Evolutionary conservation across 2,888 invertebrate genomes (phyloP).

Genomic region (Psylliodes chrysocephalus): DNA sequence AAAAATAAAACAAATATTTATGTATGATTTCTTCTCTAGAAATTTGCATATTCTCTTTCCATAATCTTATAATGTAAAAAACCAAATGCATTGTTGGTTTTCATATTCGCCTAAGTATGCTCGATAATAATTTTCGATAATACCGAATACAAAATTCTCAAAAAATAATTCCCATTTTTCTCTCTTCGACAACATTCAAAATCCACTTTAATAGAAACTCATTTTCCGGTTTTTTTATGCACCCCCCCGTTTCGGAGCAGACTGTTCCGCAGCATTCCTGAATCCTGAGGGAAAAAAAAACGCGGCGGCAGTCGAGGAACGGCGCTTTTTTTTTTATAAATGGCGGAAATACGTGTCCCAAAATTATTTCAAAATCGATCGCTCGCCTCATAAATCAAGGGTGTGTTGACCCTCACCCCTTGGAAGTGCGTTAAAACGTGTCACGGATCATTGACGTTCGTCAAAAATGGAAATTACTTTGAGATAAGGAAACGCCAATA

Average conservation of each 20-base stretch:
- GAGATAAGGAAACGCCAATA: too few relatives aligned
- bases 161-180: background rate
- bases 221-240: constrained; percentile 14
- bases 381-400: constrained; percentile 41
- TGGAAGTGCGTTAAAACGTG: constrained; percentile 38
- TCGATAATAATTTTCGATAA: too few relatives aligned
- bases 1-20: too few relatives aligned
- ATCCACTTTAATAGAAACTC: constrained; percentile 11
- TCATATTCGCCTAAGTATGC: too few relatives aligned
- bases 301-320: constrained; percentile 5
- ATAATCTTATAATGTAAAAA: too few relatives aligned
- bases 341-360: constrained; percentile 42
- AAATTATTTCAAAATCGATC: constrained; percentile 46
- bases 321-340: constrained; percentile 39
- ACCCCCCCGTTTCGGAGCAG: constrained; percentile 11
- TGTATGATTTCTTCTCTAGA: too few relatives aligned
- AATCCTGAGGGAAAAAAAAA: constrained; percentile 29
- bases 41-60: too few relatives aligned
- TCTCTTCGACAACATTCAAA: background rate
- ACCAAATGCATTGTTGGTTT: too few relatives aligned
- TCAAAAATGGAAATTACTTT: too few relatives aligned
- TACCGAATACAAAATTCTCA: too few relatives aligned
- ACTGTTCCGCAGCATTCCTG: constrained; percentile 2
- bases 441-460: constrained; percentile 12
- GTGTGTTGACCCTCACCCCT: constrained; percentile 38